These are phyloP conservation scores for Muntiacus reevesi DNA, from an alignment of 2,113 vertebrate species.

Conservation along the genomic window DNA sequence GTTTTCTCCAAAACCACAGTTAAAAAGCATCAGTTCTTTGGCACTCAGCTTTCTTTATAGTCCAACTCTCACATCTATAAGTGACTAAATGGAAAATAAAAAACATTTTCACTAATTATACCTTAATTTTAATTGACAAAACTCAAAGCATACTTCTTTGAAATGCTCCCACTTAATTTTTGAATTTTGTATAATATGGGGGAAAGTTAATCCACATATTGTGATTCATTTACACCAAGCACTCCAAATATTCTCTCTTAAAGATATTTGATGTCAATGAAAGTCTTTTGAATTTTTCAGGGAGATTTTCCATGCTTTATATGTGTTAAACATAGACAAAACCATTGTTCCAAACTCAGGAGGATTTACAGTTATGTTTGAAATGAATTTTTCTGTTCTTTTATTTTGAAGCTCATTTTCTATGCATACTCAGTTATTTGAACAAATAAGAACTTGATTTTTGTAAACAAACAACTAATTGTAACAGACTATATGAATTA, in stretches of 20 bases:
- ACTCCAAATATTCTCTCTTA: constrained; percentile 13
- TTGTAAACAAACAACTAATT: neutral
- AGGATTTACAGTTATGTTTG: neutral
- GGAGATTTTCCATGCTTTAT: neutral
- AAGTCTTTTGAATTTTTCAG: constrained; percentile 36
- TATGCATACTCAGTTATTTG: neutral
- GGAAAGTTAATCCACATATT: constrained; percentile 28
- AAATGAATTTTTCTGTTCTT: neutral
- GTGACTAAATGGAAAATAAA: neutral
- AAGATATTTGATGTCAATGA: constrained; percentile 29
- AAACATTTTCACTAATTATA: neutral
- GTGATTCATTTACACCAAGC: constrained; percentile 19
- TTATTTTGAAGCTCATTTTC: constrained; percentile 26
- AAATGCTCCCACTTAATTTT: constrained; percentile 27
- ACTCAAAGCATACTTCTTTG: neutral
- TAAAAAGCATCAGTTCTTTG: neutral
- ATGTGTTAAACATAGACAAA: constrained; percentile 49
- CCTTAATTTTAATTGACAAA: neutral
- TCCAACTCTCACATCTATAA: neutral
- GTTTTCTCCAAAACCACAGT: neutral
- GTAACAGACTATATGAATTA: too few species aligned
- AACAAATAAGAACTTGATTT: constrained; percentile 30
- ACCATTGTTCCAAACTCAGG: neutral
- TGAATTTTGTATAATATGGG: constrained; percentile 12
- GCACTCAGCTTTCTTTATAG: neutral